A percentile compares a stretch with the other conserved stretches of the same genome.
Conservation (phyloP, 2,888 invertebrate genomes). For the Ophion ellenae region DNA sequence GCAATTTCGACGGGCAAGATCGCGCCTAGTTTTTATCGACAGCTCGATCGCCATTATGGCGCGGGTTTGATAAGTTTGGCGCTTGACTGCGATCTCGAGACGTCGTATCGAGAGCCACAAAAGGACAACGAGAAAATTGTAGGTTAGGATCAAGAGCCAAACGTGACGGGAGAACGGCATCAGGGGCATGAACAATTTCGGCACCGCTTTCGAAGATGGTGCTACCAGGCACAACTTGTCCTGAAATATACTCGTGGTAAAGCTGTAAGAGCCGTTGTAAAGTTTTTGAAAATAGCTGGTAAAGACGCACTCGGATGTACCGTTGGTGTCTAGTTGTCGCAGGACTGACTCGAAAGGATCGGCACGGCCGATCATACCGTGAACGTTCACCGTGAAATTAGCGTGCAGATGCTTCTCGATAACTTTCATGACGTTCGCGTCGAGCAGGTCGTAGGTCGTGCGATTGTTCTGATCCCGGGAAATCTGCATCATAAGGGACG, state of each 20-base stretch:
- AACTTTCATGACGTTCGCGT: constrained; percentile 64
- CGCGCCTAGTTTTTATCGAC: neutral
- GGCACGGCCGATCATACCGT: neutral
- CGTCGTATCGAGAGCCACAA: constrained; percentile 69
- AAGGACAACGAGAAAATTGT: constrained; percentile 67
- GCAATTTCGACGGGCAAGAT: too few species aligned
- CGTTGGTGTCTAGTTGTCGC: constrained; percentile 52
- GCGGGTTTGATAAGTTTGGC: neutral
- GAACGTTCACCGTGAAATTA: constrained; percentile 63
- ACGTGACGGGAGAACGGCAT: constrained; percentile 69
- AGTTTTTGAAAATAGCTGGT: constrained; percentile 70
- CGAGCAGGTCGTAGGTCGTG: constrained; percentile 59
- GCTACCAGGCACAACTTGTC: constrained; percentile 74
- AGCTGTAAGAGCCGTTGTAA: constrained; percentile 67
- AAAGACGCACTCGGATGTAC: constrained; percentile 66
- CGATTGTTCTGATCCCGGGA: constrained; percentile 14
- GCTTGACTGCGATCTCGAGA: neutral
- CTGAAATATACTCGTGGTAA: constrained; percentile 67
- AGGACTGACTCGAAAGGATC: constrained; percentile 72
- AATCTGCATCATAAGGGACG: constrained; percentile 70
- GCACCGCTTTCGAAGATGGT: constrained; percentile 66
- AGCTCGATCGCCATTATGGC: neutral
- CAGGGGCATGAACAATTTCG: constrained; percentile 73
- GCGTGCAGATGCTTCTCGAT: constrained; percentile 67
- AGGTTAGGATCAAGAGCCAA: constrained; percentile 69